phyloP scores from a whole-genome alignment of 2,113 vertebrate genomes.

The Perognathus longimembris region DNA sequence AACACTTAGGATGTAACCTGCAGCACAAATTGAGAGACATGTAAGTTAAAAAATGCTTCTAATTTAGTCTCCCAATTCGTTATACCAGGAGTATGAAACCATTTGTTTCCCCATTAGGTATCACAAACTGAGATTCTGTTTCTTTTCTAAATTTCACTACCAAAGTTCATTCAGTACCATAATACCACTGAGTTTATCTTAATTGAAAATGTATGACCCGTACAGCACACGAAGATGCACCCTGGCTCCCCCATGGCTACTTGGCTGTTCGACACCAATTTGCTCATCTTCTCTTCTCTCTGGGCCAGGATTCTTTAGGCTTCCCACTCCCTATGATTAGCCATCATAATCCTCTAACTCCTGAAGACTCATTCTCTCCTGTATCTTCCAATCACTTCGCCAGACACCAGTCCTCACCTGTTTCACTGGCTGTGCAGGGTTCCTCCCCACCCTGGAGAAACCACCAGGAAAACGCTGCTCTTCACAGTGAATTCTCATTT shows the following conservation, averaged over 20 bases:
- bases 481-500: background rate
- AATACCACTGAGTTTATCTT: background rate
- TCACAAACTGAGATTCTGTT: background rate
- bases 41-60: background rate
- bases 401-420: background rate
- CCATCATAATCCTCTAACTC: conserved; percentile 10
- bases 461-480: background rate
- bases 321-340: background rate
- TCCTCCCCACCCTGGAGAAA: background rate
- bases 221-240: background rate
- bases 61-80: conserved; percentile 42
- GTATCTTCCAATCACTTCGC: background rate
- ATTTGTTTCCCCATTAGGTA: conserved; percentile 32
- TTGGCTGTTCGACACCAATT: background rate
- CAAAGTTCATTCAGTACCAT: background rate
- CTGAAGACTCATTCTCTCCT: background rate
- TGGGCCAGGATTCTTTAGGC: background rate
- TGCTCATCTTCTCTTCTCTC: background rate
- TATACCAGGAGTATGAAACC: background rate
- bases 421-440: background rate
- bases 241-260: background rate
- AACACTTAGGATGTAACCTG: conserved; percentile 98
- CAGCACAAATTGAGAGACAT: conserved; percentile 76
- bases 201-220: background rate
- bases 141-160: background rate